These are phyloP conservation scores for Steromphala cineraria DNA, from an alignment of 2,888 invertebrate species.

Conservation along the genomic window DNA sequence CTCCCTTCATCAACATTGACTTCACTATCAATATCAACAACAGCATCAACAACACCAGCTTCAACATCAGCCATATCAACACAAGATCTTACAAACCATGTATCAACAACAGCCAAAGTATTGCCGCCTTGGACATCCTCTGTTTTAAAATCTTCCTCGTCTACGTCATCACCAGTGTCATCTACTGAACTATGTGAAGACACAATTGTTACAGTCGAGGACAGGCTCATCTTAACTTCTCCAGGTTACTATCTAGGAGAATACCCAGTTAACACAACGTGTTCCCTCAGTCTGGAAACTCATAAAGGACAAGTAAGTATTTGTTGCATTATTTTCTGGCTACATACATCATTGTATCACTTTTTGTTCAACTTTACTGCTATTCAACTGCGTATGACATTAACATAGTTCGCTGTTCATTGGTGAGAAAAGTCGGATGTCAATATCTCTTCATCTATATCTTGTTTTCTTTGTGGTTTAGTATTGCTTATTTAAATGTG, in stretches of 20 bases:
- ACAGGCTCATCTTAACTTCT: background rate
- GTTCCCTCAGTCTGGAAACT: background rate
- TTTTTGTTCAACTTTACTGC: too few species aligned
- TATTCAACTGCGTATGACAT: too few species aligned
- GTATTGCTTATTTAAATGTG: too few species aligned
- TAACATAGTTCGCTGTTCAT: too few species aligned
- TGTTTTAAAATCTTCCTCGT: background rate
- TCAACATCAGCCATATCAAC: background rate
- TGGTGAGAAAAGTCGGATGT: too few species aligned
- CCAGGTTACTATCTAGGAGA: background rate
- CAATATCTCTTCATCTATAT: too few species aligned
- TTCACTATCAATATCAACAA: too few species aligned
- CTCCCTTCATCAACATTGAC: too few species aligned
- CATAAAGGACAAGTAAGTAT: background rate
- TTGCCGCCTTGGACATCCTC: background rate
- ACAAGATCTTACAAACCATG: background rate
- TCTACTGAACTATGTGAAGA: background rate
- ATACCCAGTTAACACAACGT: background rate
- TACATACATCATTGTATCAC: background rate
- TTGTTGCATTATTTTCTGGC: background rate
- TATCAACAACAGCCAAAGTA: background rate
- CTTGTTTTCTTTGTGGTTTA: too few species aligned
- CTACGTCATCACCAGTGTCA: background rate
- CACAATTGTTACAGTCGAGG: background rate
- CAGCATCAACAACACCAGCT: too few species aligned